Evolutionary conservation across 1,140 invertebrate genomes (phyloP), one percentile per base, ranked within the genome.

Genomic region (Drosophila ercepeae): DNA sequence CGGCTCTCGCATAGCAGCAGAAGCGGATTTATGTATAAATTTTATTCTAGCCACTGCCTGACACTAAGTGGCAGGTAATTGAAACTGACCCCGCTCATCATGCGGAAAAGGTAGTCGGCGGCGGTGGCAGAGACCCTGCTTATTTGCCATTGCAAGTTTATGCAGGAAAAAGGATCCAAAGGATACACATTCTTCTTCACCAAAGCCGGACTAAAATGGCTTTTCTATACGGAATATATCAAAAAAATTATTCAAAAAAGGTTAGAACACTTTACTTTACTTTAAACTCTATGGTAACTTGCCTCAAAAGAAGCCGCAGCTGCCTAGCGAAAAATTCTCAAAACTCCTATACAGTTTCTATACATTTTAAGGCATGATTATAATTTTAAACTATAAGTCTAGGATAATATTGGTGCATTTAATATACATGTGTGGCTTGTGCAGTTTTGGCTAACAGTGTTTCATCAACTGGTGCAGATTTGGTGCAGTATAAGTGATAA

Each of bases 401-500:
- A 16, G 5, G 13, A 39, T 36, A 41, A 52, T 29, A 23, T 11
- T 25, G 54, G 75, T 78, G 75, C 75, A 41, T 57, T 60, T 59
- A 48, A 48, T 68, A 67, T 67, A 67, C 36, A 53, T 53, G 61
- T 78, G 57, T 76, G 74, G 44, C 36, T 88, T 79, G 79, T 88
- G 79, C 79, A 32, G 42, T 70, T 58, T 78, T 63, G 58, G 74
- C 29, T 39, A 39, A 52, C 71, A 68, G 19, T 84, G 50, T 68
- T 69, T 65, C 50, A 67, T 19, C 82, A 57, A 78, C 64, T 71
- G 52, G 78, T 83, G 78, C 78, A n/a, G 68, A 36, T 60, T 46
- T 48, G 51, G 61, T 60, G 70, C 45, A 41, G 46, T 68, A 59
- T 48, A 54, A 57, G 54, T 50, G 63, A 57, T 13, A n/a, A 34